Conservation (phyloP, 2,797 vertebrate species). For the Phaenicophaeus curvirostris region DNA sequence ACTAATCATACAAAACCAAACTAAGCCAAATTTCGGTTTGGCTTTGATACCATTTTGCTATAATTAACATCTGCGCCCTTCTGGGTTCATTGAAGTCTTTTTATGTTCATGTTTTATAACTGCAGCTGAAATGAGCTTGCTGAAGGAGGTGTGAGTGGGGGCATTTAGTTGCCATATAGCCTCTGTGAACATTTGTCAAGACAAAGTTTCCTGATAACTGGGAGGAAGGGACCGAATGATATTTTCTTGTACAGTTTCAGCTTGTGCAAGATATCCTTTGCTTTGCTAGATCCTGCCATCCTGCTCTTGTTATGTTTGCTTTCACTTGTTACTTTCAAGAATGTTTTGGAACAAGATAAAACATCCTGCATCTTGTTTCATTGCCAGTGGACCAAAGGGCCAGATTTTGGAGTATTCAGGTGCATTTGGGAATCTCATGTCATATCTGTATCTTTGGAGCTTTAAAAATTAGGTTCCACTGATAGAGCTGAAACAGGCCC, state of each 20-base stretch:
- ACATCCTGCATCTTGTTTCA: background rate
- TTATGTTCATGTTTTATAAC: slow-evolving; percentile 20
- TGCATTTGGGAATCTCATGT: background rate
- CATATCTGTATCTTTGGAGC: background rate
- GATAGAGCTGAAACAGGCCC: background rate
- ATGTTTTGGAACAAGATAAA: background rate
- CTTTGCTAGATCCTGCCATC: background rate
- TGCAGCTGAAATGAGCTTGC: slow-evolving; percentile 13
- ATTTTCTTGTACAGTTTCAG: background rate
- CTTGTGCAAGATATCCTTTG: background rate
- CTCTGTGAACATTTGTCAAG: slow-evolving; percentile 9
- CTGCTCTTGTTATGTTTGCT: background rate
- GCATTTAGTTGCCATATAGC: background rate
- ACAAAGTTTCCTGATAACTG: background rate
- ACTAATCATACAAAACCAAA: slow-evolving; percentile 37
- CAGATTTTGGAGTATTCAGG: background rate
- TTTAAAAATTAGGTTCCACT: background rate
- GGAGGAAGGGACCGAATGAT: background rate
- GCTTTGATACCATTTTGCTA: slow-evolving; percentile 46
- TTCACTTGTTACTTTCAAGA: background rate
- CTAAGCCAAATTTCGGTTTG: slow-evolving; percentile 23
- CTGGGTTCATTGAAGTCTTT: slow-evolving; percentile 11
- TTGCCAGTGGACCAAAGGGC: background rate
- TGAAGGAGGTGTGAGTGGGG: background rate
- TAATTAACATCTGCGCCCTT: slow-evolving; percentile 64